Percentiles rank a stretch among this genome's conserved stretches.
These are phyloP conservation scores for Uloborus plumipes DNA, from an alignment of 2,888 invertebrate genomes.

Conservation along the genomic window DNA sequence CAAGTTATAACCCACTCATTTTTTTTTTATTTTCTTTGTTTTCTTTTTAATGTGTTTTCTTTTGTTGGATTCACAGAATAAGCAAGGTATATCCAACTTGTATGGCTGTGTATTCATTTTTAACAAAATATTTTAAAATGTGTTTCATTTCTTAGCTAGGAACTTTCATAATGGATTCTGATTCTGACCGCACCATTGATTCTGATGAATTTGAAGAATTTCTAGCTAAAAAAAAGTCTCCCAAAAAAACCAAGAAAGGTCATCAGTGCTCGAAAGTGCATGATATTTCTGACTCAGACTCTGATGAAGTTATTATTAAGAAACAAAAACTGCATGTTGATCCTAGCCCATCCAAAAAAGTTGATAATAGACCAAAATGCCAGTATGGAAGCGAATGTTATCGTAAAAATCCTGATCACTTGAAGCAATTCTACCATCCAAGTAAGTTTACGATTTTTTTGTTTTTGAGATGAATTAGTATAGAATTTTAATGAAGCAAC, in stretches of 20 bases:
- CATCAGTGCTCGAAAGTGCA: not conserved
- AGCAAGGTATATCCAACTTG: no score
- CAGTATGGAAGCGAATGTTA: conserved; percentile 85
- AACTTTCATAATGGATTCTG: conserved; percentile 29
- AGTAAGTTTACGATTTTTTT: conserved; percentile 1
- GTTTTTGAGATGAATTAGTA: no score
- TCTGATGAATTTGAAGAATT: conserved; percentile 55
- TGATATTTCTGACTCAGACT: conserved; percentile 46
- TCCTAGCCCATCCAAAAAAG: not conserved
- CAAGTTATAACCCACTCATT: no score
- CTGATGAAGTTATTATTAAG: conserved; percentile 10
- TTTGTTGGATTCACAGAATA: no score
- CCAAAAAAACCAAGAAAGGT: conserved; percentile 1
- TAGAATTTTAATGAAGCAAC: no score
- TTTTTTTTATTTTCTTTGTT: no score
- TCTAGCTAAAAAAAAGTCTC: conserved; percentile 13
- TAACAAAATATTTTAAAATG: no score
- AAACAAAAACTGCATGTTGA: conserved; percentile 1
- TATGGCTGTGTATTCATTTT: no score
- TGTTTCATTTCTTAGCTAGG: not conserved
- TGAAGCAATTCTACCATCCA: conserved; percentile 83
- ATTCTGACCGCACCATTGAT: conserved; percentile 53
- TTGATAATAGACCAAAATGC: conserved; percentile 73
- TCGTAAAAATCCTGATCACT: conserved; percentile 86
- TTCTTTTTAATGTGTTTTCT: no score